Conservation (phyloP, 1,140 invertebrate species). For the Drosophila grimshawi region DNA sequence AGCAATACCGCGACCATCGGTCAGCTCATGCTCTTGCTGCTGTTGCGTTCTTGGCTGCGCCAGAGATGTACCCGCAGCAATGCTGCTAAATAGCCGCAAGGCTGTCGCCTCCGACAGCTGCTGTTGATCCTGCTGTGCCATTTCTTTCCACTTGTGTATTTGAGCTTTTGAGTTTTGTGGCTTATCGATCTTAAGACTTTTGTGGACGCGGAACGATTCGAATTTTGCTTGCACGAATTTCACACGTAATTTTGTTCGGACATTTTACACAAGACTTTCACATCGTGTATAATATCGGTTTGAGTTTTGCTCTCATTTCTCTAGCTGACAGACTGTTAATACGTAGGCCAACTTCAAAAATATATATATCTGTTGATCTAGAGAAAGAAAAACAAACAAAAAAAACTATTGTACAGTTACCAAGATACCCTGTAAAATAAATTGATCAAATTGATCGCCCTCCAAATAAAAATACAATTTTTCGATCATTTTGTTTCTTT, state of each 20-base stretch:
- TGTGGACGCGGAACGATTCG: constrained; percentile 40
- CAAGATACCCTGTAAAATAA: no score
- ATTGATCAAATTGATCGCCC: no score
- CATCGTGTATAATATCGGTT: constrained; percentile 37
- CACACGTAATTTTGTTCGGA: constrained; percentile 66
- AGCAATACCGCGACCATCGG: neutral
- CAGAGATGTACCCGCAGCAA: constrained; percentile 19
- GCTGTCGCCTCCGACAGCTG: constrained; percentile 57
- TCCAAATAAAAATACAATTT: neutral
- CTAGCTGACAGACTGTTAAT: neutral
- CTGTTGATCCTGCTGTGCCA: constrained; percentile 29
- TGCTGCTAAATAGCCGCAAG: constrained; percentile 50
- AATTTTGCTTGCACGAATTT: constrained; percentile 58
- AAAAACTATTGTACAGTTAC: no score
- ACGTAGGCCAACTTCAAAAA: neutral
- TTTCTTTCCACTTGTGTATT: neutral
- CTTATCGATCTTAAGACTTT: neutral
- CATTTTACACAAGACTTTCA: constrained; percentile 71
- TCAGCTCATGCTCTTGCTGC: neutral
- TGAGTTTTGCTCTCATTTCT: neutral
- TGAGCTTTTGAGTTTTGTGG: neutral
- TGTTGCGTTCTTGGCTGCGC: neutral
- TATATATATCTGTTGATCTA: no score
- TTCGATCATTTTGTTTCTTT: constrained; percentile 11
- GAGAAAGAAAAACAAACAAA: no score